Conservation (phyloP, 2,113 vertebrate genomes). For the Junco hyemalis region DNA sequence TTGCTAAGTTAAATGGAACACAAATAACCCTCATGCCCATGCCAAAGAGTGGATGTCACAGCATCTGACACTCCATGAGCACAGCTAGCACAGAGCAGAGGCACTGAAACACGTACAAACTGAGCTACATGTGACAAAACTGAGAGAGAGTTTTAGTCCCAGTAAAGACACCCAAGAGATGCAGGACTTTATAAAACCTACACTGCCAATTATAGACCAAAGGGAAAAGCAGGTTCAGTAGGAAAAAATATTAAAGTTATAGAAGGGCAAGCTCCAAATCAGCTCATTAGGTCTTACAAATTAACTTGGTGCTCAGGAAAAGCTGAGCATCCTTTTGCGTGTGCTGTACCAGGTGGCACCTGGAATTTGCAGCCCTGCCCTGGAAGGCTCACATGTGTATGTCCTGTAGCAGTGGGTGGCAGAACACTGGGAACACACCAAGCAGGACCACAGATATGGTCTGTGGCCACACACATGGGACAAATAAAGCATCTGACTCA, state of each 20-base stretch:
- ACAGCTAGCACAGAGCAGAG: not conserved
- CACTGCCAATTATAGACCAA: not conserved
- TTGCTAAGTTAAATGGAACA: slow-evolving; percentile 22
- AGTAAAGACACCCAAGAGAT: not conserved
- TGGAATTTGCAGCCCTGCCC: not conserved
- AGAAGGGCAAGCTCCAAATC: not conserved
- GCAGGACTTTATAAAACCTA: not conserved
- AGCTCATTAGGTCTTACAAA: not conserved
- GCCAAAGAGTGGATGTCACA: not conserved
- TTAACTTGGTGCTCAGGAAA: not conserved
- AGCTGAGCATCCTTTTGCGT: not conserved
- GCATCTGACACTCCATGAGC: not conserved
- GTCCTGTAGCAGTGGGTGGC: not conserved
- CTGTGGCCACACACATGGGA: not conserved
- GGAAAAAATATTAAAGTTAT: not conserved
- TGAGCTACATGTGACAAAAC: not conserved
- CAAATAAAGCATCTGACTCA: not conserved
- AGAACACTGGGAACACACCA: not conserved
- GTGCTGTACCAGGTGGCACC: not conserved
- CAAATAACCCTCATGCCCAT: not conserved
- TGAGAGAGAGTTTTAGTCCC: not conserved
- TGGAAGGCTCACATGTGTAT: not conserved
- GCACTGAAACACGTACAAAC: not conserved
- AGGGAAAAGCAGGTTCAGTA: not conserved
- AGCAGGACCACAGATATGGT: not conserved